Evolutionary conservation across 2,113 vertebrate species (phyloP).

Genomic region (Okapia johnstoni): DNA sequence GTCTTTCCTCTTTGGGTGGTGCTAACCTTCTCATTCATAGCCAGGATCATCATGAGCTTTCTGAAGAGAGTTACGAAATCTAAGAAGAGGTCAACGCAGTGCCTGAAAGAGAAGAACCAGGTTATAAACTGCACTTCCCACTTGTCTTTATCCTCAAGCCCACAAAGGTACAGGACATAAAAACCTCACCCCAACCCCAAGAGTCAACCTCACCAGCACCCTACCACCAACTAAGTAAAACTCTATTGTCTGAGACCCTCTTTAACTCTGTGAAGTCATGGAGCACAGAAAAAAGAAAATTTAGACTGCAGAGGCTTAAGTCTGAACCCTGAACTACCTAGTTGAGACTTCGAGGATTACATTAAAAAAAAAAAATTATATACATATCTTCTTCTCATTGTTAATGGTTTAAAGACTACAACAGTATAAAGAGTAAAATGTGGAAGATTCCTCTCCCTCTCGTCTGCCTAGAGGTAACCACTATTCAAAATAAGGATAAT

Average conservation of each 20-base stretch:
- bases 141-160: not conserved
- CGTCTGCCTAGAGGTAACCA: not conserved
- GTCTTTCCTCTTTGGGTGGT: not conserved
- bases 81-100: constrained; percentile 95
- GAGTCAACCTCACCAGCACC: not conserved
- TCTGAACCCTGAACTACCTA: not conserved
- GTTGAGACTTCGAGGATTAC: not conserved
- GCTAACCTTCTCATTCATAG: constrained; percentile 93
- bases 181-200: not conserved
- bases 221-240: not conserved
- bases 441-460: not conserved
- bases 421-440: not conserved
- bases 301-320: not conserved
- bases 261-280: not conserved
- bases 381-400: not conserved
- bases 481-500: not conserved
- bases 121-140: not conserved
- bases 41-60: constrained; percentile 95
- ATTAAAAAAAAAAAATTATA: not conserved
- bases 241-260: not conserved
- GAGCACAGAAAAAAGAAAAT: not conserved
- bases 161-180: not conserved
- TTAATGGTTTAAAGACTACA: not conserved
- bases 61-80: constrained; percentile 97
- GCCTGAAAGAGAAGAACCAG: constrained; percentile 78